A percentile compares a stretch with the other conserved stretches of the same genome.
phyloP scores from a whole-genome alignment of 2,888 invertebrate genomes.

The Pimpla rufipes region DNA sequence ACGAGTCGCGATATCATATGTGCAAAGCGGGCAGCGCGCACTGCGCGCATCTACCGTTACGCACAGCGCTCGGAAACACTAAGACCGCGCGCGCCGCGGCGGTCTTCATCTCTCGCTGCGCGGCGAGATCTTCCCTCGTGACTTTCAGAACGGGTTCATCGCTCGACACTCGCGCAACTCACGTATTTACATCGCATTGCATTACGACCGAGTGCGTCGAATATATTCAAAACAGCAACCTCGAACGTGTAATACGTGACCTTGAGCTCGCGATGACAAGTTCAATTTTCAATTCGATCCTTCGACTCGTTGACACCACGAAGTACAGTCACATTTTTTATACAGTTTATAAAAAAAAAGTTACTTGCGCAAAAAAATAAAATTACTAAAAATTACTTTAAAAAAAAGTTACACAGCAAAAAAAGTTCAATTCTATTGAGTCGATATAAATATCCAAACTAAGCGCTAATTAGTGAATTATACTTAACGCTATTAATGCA shows the following conservation, averaged over 20 bases:
- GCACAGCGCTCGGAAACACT: slow-evolving; percentile 46
- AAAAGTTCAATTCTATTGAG: too few species aligned
- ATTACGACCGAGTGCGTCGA: slow-evolving; percentile 32
- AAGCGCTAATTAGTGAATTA: too few species aligned
- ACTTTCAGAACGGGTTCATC: slow-evolving; percentile 69
- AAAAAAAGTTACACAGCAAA: too few species aligned
- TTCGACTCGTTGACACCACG: too few species aligned
- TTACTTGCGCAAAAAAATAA: too few species aligned
- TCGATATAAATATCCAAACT: too few species aligned
- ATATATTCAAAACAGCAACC: neutral
- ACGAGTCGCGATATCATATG: neutral
- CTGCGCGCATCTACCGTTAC: slow-evolving; percentile 64
- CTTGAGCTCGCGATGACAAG: too few species aligned
- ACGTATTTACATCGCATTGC: slow-evolving; percentile 31
- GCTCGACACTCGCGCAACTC: slow-evolving; percentile 65
- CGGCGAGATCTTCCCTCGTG: slow-evolving; percentile 51
- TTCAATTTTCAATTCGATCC: too few species aligned
- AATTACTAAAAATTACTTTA: too few species aligned
- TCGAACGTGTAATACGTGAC: neutral
- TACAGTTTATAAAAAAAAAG: too few species aligned
- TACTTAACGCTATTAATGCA: too few species aligned
- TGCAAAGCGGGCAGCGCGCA: neutral
- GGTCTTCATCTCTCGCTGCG: slow-evolving; percentile 29
- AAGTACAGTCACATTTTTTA: too few species aligned
- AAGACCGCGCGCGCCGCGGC: slow-evolving; percentile 10